A percentile compares a stretch with the other conserved stretches of the same genome.
phyloP scores from a whole-genome alignment of 2,797 vertebrate species.

The Semotilus atromaculatus region DNA sequence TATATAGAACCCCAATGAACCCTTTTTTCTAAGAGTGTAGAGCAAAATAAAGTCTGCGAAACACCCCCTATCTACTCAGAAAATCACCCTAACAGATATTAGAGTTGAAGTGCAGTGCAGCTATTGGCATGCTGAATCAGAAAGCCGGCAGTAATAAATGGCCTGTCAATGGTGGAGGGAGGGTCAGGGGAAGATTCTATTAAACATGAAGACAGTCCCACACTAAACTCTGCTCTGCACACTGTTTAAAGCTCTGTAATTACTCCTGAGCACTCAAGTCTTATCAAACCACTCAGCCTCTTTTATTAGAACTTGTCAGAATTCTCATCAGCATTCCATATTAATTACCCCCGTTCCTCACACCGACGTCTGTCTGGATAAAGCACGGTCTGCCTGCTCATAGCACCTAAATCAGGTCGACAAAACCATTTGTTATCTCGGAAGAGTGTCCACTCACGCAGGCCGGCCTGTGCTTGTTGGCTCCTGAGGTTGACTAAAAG shows the following conservation, averaged over 20 bases:
- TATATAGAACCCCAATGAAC: too few relatives aligned
- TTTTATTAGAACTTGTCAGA: constrained; percentile 54
- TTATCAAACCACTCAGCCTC: constrained; percentile 47
- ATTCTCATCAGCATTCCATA: constrained; percentile 76
- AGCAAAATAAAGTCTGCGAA: background rate
- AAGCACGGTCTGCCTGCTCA: constrained; percentile 9
- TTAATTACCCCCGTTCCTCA: constrained; percentile 78
- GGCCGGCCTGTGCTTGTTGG: constrained; percentile 17
- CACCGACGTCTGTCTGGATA: constrained; percentile 61
- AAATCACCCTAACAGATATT: background rate
- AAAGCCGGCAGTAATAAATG: constrained; percentile 2
- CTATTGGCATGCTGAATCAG: constrained; percentile 4
- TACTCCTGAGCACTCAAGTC: constrained; percentile 47
- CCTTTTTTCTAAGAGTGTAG: too few relatives aligned
- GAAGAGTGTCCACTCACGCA: constrained; percentile 26
- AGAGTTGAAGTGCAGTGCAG: background rate
- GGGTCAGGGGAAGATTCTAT: constrained; percentile 30
- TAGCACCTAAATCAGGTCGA: constrained; percentile 27
- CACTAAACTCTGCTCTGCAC: constrained; percentile 36
- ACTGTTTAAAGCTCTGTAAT: constrained; percentile 39
- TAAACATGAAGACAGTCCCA: constrained; percentile 34
- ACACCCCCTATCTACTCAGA: background rate
- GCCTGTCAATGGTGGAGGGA: constrained; percentile 18
- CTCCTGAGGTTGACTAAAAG: constrained; percentile 46
- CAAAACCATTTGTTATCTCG: constrained; percentile 40